These are phyloP conservation scores for Ctenomys sociabilis DNA, from an alignment of 2,113 vertebrate species.

Conservation along the genomic window DNA sequence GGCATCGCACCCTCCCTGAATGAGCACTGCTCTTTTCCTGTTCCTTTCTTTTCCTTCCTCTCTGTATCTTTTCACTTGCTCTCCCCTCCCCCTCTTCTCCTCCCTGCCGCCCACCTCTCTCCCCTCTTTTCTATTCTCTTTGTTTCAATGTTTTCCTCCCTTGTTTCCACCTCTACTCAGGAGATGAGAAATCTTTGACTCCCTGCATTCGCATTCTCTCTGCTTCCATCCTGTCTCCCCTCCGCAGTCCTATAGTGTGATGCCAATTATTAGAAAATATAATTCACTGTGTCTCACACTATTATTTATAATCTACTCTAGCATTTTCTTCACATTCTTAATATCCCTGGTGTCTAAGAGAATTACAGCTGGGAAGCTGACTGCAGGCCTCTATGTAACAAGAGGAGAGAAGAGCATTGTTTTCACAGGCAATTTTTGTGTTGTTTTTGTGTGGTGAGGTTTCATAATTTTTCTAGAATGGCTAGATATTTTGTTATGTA, in stretches of 20 bases:
- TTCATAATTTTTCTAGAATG: conserved; percentile 55
- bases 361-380: conserved; percentile 61
- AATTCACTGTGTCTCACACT: conserved; percentile 70
- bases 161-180: not conserved
- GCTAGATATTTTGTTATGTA: conserved; percentile 20
- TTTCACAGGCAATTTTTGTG: conserved; percentile 52
- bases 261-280: conserved; percentile 69
- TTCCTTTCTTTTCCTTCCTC: no score
- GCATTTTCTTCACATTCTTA: conserved; percentile 63
- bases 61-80: not conserved
- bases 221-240: conserved; percentile 12
- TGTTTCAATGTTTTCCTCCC: not conserved
- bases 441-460: not conserved
- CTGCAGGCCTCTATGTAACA: conserved; percentile 36
- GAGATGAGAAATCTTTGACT: not conserved
- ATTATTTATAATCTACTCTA: conserved; percentile 52
- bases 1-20: not conserved
- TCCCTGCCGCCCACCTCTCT: not conserved
- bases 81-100: rapidly evolving
- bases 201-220: conserved; percentile 5
- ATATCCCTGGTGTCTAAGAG: conserved; percentile 56
- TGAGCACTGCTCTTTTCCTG: not conserved
- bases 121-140: not conserved
- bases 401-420: conserved; percentile 43
- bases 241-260: conserved; percentile 43